These are phyloP conservation scores for Platycnemis pennipes DNA, from an alignment of 2,888 invertebrate genomes.

Conservation along the genomic window DNA sequence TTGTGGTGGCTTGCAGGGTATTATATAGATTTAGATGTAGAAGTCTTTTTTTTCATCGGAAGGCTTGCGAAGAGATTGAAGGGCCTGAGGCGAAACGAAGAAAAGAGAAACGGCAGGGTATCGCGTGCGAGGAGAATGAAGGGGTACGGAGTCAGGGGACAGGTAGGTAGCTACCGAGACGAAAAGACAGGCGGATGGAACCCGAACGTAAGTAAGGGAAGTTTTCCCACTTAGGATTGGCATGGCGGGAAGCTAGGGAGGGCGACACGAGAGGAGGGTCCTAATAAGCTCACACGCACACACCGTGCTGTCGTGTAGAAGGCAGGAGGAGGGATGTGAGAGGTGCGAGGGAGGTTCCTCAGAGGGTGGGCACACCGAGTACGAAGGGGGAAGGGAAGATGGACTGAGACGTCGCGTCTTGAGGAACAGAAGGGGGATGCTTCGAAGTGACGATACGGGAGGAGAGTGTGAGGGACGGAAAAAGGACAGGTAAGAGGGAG, in stretches of 20 bases:
- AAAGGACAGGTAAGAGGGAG: too few relatives aligned
- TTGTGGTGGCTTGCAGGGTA: too few relatives aligned
- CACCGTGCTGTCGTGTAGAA: background rate
- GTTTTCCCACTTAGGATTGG: slow-evolving; percentile 38
- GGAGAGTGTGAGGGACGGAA: background rate
- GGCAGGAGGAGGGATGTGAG: background rate
- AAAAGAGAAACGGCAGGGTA: background rate
- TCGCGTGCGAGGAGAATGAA: background rate
- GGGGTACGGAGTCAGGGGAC: background rate
- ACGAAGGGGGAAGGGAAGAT: background rate
- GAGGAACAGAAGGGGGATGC: background rate
- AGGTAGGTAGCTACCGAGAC: background rate
- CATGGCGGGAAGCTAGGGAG: background rate
- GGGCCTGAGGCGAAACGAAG: too few relatives aligned
- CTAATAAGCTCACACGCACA: background rate
- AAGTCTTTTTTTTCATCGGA: too few relatives aligned
- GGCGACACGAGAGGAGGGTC: background rate
- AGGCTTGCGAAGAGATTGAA: too few relatives aligned
- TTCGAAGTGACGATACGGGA: background rate
- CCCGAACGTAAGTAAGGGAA: slow-evolving; percentile 19
- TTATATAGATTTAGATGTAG: too few relatives aligned
- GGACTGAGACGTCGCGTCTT: background rate
- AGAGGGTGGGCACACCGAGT: background rate
- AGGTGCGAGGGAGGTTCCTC: background rate
- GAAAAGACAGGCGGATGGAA: background rate